Evolutionary conservation across 2,113 vertebrate species (phyloP), one percentile per base, ranked within the genome.

Genomic region (Eurypyga helias): DNA sequence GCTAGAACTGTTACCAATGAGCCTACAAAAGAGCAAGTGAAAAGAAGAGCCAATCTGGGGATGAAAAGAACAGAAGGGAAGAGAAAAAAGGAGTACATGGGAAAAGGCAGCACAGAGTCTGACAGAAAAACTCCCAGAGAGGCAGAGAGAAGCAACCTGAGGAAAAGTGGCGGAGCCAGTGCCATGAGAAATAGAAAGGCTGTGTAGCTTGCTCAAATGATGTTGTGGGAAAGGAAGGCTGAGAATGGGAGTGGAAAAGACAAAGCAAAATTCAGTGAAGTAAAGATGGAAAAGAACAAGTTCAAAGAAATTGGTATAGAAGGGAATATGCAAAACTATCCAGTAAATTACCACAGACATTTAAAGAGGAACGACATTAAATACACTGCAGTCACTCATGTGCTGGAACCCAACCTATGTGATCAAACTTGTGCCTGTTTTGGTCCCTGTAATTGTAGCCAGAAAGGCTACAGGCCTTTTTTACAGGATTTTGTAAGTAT

Each of bases 61-160:
- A 73, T 82, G 72, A 91, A 96, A 97, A 92, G 83, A 65, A 91
- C 31, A 31, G 45, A 92, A 87, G 33, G 7, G 29, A 89, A 41
- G 48, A 75, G 36, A 3, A 24, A 49, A 61, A 75, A 76, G 41
- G 14, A 57, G 41, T 48, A 28, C 41, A 69, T 25, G 17, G 46
- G 77, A 90, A 89, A 89, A 96, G 26, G 46, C 86, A 89, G 43
- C 20, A 71, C n/a, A 2, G 0, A 73, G 10, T 28, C n/a, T 87
- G 25, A 71, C 51, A 86, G 31, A 83, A 93, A 77, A 90, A 46
- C 3, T 77, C 46, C 28, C 64, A 46, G 28, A 54, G 48, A 88
- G 25, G 20, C 58, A 62, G 54, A 36, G 67, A 92, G 48, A 55
- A 60, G 51, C 60, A 81, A 51, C 11, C 26, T 28, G 13, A 92